phyloP scores from a whole-genome alignment of 2,888 invertebrate species.

The Lordiphosa fenestrarum region DNA sequence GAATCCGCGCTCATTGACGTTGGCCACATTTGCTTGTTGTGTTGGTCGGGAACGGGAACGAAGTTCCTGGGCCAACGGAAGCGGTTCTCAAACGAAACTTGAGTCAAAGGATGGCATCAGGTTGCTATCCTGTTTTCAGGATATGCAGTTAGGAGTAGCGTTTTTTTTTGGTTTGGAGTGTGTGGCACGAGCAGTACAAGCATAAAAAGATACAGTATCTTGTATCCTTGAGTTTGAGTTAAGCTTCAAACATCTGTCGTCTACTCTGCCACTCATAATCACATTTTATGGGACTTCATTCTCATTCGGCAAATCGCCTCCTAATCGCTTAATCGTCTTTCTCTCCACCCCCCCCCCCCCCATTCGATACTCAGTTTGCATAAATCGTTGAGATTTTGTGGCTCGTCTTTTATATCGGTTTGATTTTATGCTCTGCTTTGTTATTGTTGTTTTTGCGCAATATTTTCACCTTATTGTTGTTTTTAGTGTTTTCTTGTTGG shows the following conservation, averaged over 20 bases:
- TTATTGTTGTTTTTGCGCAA: conserved; percentile 32
- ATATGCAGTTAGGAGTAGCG: conserved; percentile 2
- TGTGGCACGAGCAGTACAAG: conserved; percentile 57
- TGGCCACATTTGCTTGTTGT: conserved; percentile 52
- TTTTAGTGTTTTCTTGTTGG: conserved; percentile 24
- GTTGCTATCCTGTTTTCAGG: conserved; percentile 28
- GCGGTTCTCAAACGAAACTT: conserved; percentile 59
- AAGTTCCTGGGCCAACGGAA: conserved; percentile 40
- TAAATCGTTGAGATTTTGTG: conserved; percentile 47
- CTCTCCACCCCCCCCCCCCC: conserved; percentile 14
- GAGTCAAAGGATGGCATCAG: conserved; percentile 66
- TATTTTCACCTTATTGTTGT: conserved; percentile 45
- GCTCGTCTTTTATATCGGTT: conserved; percentile 15
- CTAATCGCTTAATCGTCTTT: conserved; percentile 40
- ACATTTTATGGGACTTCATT: conserved; percentile 63
- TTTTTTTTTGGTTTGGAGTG: conserved; percentile 14
- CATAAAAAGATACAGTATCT: conserved; percentile 20
- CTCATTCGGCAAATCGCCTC: conserved; percentile 64
- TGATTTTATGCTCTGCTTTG: conserved; percentile 29
- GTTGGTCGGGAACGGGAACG: conserved; percentile 12
- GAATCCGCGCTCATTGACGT: conserved; percentile 47
- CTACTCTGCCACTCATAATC: conserved; percentile 29
- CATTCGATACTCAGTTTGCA: conserved; percentile 42
- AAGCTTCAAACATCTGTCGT: conserved; percentile 68
- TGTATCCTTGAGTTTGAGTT: conserved; percentile 15